Conservation (phyloP, 2,888 invertebrate species). For the Fissipunctia ypsillon region DNA sequence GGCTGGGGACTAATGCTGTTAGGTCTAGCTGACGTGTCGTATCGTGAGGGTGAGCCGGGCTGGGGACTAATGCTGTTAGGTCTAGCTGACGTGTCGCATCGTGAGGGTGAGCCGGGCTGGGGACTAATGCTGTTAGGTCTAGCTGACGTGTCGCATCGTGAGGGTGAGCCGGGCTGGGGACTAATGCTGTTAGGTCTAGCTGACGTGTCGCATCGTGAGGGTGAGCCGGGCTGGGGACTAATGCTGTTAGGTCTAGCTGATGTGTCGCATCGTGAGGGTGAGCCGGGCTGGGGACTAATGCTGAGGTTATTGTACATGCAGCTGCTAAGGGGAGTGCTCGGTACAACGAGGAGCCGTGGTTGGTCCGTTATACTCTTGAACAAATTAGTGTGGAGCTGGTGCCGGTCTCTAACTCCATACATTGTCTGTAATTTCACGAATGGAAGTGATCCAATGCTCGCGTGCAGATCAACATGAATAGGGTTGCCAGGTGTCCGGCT, state of each 20-base stretch:
- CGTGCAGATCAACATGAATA: slow-evolving; percentile 22
- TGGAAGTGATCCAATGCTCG: slow-evolving; percentile 21
- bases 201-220: neutral
- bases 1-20: too few relatives aligned
- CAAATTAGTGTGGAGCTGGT: neutral
- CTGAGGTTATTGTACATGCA: neutral
- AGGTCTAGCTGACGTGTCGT: too few relatives aligned
- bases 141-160: too few relatives aligned
- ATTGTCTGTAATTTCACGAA: slow-evolving; percentile 8
- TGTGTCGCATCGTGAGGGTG: neutral
- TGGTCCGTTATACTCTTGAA: neutral
- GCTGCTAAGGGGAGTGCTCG: neutral
- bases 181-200: neutral
- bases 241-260: neutral
- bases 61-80: too few relatives aligned
- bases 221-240: neutral
- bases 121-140: too few relatives aligned
- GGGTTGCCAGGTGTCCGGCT: too few relatives aligned
- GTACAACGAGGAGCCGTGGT: too few relatives aligned
- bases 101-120: too few relatives aligned
- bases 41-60: too few relatives aligned
- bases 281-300: neutral
- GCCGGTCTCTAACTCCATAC: neutral
- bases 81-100: too few relatives aligned
- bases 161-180: too few relatives aligned